These are phyloP conservation scores for Sesamia inferens DNA, from an alignment of 2,888 invertebrate species.

Conservation along the genomic window DNA sequence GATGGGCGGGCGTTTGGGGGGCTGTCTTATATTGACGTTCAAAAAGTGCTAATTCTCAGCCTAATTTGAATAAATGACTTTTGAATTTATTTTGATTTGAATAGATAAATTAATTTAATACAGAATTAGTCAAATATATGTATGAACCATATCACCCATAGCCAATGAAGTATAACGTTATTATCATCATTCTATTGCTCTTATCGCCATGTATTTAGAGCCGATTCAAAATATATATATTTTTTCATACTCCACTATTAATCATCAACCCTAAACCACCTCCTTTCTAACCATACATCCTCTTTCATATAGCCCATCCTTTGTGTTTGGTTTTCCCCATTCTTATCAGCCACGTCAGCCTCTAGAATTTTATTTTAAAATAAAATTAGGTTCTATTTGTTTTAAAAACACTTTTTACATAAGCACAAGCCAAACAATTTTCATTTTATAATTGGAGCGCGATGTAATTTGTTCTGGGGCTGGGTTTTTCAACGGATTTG, in stretches of 20 bases:
- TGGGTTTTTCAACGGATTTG: slow-evolving; percentile 60
- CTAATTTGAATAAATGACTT: too few species aligned
- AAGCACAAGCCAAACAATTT: slow-evolving; percentile 29
- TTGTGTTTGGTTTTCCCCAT: neutral
- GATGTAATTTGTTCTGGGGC: slow-evolving; percentile 60
- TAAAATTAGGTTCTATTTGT: slow-evolving; percentile 7
- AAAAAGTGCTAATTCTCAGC: too few species aligned
- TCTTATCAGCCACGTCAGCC: neutral
- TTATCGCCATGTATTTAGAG: neutral
- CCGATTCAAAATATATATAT: neutral
- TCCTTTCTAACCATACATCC: neutral
- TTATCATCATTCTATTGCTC: neutral
- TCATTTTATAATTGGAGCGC: slow-evolving; percentile 48
- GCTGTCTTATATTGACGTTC: too few species aligned
- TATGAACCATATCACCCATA: neutral
- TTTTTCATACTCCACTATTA: neutral
- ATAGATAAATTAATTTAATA: neutral
- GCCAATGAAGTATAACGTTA: neutral
- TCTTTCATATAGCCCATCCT: neutral
- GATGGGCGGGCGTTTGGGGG: too few species aligned
- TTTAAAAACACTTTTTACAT: slow-evolving; percentile 19
- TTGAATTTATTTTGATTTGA: too few species aligned
- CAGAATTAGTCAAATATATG: neutral
- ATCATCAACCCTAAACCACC: neutral
- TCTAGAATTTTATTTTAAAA: neutral